Conservation (phyloP, 92 coral and sea anemone species). For the Palythoa grandiflora region DNA sequence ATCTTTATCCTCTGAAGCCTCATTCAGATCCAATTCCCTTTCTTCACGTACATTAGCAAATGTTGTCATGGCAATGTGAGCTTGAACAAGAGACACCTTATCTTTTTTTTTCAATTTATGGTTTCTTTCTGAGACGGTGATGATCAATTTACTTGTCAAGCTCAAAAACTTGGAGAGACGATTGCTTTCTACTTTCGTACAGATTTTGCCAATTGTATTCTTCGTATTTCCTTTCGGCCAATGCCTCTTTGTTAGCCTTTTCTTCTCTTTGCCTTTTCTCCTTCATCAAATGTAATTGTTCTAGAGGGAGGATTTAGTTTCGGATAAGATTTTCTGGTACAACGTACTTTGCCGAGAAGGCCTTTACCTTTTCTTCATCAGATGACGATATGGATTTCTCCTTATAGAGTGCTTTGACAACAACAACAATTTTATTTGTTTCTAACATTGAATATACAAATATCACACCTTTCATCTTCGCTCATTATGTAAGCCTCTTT, state of each 20-base stretch:
- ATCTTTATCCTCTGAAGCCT: slow-evolving; percentile 44
- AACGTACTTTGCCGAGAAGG: slow-evolving; percentile 62
- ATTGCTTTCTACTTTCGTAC: slow-evolving; percentile 49
- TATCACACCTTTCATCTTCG: slow-evolving; percentile 50
- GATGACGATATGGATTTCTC: no score
- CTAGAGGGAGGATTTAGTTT: slow-evolving; percentile 36
- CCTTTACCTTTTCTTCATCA: slow-evolving; percentile 21
- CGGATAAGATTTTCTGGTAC: slow-evolving; percentile 53
- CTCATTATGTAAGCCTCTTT: slow-evolving; percentile 63
- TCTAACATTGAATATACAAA: no score
- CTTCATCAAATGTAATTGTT: slow-evolving; percentile 60
- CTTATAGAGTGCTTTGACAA: no score
- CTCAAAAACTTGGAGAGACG: slow-evolving; percentile 60
- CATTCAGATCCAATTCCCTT: slow-evolving; percentile 14
- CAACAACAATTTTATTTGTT: no score
- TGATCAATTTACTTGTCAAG: slow-evolving; percentile 70
- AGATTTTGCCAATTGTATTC: slow-evolving; percentile 61
- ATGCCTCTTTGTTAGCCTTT: slow-evolving; percentile 40
- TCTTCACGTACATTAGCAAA: slow-evolving; percentile 22
- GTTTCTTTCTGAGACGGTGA: slow-evolving; percentile 54
- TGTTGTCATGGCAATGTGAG: slow-evolving; percentile 68
- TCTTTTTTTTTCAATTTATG: slow-evolving; percentile 68
- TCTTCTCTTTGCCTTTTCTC: slow-evolving; percentile 65
- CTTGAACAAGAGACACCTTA: slow-evolving; percentile 67
- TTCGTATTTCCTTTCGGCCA: slow-evolving; percentile 39